Percentiles rank a stretch among this genome's conserved stretches.
Conservation (phyloP, 2,113 vertebrate genomes). For the Probosciger aterrimus region DNA sequence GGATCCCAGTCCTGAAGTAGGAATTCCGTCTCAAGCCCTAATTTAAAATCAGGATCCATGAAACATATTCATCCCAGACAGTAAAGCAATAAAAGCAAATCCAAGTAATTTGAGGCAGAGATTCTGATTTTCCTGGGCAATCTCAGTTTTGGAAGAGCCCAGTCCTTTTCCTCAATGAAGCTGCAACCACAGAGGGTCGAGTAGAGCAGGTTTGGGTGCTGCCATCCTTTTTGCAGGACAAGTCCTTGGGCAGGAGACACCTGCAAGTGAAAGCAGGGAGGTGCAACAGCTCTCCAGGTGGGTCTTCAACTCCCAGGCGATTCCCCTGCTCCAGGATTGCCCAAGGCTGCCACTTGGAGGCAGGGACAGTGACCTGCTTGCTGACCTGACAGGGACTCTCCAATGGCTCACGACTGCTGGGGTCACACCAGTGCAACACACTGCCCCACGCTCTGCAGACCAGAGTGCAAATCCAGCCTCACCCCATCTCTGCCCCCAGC, state of each 20-base stretch:
- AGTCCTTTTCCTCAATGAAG: neutral
- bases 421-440: fast-evolving
- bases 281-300: neutral
- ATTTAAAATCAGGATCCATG: neutral
- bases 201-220: neutral
- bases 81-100: neutral
- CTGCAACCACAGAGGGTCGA: neutral
- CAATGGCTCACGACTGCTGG: fast-evolving
- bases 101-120: neutral
- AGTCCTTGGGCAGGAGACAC: neutral
- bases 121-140: neutral
- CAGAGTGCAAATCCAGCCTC: neutral
- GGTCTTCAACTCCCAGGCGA: neutral
- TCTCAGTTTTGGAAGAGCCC: neutral
- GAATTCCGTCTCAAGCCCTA: neutral
- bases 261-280: neutral
- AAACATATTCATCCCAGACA: neutral
- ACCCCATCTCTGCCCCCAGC: neutral
- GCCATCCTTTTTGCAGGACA: neutral
- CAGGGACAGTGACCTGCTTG: neutral
- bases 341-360: neutral
- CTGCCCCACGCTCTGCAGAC: fast-evolving
- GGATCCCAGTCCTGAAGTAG: neutral
- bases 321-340: neutral
- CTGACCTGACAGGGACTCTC: neutral